Base-by-base conservation (phyloP, 2,797 vertebrate species). In the Syngnathus rostellatus region DNA sequence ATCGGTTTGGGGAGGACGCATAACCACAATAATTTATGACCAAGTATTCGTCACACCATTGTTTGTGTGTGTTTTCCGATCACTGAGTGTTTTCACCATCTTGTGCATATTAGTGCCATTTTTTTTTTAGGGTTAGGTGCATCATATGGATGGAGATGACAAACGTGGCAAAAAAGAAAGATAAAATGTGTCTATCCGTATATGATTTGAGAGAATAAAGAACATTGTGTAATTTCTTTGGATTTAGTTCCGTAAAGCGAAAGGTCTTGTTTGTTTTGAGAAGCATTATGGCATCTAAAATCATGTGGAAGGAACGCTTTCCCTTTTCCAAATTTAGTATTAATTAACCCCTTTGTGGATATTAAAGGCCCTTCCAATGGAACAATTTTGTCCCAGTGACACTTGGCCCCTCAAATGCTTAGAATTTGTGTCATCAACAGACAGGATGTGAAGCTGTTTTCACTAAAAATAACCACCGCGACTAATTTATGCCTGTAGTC, bases 381-480 rank as follows among this genome's bases (percentile, higher is more conserved):
- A 31, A 6, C 54, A 31, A 37, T 57, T 57, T 17, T 46, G 14
- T 74, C 73, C 76, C 74, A 80, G 73, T 70, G 77, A 81, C 78
- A 83, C 79, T 78, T 82, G 83, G 76, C 72, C 64, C 66, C 69
- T 67, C 71, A 68, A 74, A 81, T 58, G 62, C 69, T 65, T 72
- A 66, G 74, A 31, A 31, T 76, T 63, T 80, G 72, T 73, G 76
- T 82, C 76, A 78, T 86, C 76, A 83, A 72, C 77, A 68, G 58
- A 67, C 71, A 78, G 79, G 80, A 85, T 67, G 72, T 71, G 65
- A 67, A 70, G 65, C 51, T 83, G 78, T 86, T 88, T 88, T 81
- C 78, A 81, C 69, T 80, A n/a, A 81, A 88, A 85, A 88, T 74
- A 85, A 77, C 31, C 78, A 72, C 46, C 43, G 45, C 72, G 76